Evolutionary conservation across 2,888 invertebrate genomes (phyloP).

Genomic region (Oxystoma pomonae): DNA sequence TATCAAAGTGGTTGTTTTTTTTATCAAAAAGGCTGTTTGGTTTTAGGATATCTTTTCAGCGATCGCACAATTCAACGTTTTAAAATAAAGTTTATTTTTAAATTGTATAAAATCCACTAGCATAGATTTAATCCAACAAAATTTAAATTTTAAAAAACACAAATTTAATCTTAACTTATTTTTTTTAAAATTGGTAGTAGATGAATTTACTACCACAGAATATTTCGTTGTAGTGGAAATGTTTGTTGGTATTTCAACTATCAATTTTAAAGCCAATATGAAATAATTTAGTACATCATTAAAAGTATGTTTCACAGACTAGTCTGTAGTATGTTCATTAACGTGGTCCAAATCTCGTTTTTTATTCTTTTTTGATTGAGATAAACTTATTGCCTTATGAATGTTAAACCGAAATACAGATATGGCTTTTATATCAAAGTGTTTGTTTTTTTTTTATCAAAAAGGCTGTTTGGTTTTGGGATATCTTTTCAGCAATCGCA

Average conservation of each 20-base stretch:
- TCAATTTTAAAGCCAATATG: too few species aligned
- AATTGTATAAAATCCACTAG: too few species aligned
- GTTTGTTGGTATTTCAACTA: too few species aligned
- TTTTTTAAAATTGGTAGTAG: background rate
- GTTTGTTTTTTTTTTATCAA: background rate
- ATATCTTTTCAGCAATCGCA: background rate
- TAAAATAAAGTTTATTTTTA: background rate
- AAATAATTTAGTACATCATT: too few species aligned
- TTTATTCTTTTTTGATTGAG: constrained; percentile 1
- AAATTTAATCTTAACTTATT: too few species aligned
- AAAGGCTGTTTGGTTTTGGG: background rate
- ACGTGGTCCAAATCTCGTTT: too few species aligned
- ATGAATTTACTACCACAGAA: background rate
- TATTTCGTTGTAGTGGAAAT: too few species aligned
- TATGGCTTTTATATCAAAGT: too few species aligned
- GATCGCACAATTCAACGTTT: background rate
- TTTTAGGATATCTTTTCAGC: background rate
- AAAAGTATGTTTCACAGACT: too few species aligned
- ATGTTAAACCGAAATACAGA: constrained; percentile 42
- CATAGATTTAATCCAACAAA: too few species aligned
- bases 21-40: background rate
- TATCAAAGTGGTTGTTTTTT: background rate
- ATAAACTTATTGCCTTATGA: constrained; percentile 36
- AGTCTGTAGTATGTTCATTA: background rate
- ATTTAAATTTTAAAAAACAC: too few species aligned